Conservation (phyloP, 2,113 vertebrate species). For the Chamaetylas fuelleborni region DNA sequence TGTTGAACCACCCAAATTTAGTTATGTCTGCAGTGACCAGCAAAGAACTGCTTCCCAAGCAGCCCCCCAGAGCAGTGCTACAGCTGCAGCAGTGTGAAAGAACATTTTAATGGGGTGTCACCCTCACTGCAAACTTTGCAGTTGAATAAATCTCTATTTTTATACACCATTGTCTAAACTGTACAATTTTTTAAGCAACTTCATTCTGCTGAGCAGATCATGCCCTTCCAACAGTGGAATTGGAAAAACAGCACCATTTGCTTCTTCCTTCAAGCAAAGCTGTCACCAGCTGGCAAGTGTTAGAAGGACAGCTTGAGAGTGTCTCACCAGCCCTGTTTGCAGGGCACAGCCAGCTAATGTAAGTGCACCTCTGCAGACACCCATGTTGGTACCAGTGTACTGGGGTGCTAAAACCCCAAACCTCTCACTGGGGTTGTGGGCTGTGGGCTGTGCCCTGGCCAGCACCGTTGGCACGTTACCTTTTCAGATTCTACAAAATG, state of each 20-base stretch:
- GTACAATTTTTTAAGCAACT: neutral
- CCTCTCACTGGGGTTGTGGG: accelerated
- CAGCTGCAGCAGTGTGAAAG: neutral
- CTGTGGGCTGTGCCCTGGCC: neutral
- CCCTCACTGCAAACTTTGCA: neutral
- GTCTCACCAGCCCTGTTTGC: accelerated
- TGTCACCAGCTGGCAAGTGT: neutral
- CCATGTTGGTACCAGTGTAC: accelerated
- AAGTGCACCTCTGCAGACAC: neutral
- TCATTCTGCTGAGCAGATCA: neutral
- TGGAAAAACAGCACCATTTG: neutral
- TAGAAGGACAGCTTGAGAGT: neutral
- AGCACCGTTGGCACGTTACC: conserved; percentile 66
- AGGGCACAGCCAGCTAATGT: neutral
- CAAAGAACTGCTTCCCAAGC: neutral
- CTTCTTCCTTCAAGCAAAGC: neutral
- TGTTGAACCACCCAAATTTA: neutral
- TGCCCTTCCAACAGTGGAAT: neutral
- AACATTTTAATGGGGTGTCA: neutral
- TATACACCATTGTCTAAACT: neutral
- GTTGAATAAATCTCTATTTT: neutral
- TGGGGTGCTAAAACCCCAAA: neutral
- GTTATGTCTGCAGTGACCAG: neutral
- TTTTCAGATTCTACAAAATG: conserved; percentile 91
- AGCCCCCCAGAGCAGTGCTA: neutral